A percentile compares a stretch with the other conserved stretches of the same genome.
These are phyloP conservation scores for Chascanopsetta lugubris DNA, from an alignment of 2,113 vertebrate genomes.

Conservation along the genomic window DNA sequence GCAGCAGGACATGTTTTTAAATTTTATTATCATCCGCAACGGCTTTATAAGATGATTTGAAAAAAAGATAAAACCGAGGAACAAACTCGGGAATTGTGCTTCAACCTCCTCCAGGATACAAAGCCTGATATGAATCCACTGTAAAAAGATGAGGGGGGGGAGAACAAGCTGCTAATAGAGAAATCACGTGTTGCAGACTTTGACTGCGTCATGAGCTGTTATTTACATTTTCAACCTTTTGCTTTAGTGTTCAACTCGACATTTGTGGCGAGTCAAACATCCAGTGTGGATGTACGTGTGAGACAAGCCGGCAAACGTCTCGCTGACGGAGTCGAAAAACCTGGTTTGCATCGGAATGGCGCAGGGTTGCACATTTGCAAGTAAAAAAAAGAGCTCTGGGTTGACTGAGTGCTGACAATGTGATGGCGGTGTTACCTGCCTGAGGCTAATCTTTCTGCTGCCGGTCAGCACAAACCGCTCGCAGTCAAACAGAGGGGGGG, in stretches of 20 bases:
- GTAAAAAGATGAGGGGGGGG: not conserved
- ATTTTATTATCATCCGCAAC: not conserved
- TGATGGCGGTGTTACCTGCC: constrained; percentile 49
- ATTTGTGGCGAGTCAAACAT: too few species aligned
- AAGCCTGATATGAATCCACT: not conserved
- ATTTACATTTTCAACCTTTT: too few species aligned
- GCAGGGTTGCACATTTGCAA: constrained; percentile 70
- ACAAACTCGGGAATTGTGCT: not conserved
- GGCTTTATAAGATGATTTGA: too few species aligned
- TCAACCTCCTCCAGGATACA: not conserved
- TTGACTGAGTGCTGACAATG: constrained; percentile 40
- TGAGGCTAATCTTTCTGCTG: constrained; percentile 31
- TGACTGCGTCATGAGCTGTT: too few species aligned
- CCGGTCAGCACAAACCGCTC: constrained; percentile 55
- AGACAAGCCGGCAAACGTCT: not conserved
- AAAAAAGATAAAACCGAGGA: too few species aligned
- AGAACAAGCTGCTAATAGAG: too few species aligned
- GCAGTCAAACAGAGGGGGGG: too few species aligned
- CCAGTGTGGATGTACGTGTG: not conserved
- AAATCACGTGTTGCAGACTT: too few species aligned
- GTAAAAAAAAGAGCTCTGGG: constrained; percentile 50
- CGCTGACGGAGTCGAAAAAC: constrained; percentile 46
- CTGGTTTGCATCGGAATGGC: constrained; percentile 58
- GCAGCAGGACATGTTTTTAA: not conserved
- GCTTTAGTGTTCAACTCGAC: too few species aligned